A percentile compares a stretch with the other conserved stretches of the same genome.
phyloP scores from a whole-genome alignment of 2,888 invertebrate genomes.

The Linnaemya vulpina region DNA sequence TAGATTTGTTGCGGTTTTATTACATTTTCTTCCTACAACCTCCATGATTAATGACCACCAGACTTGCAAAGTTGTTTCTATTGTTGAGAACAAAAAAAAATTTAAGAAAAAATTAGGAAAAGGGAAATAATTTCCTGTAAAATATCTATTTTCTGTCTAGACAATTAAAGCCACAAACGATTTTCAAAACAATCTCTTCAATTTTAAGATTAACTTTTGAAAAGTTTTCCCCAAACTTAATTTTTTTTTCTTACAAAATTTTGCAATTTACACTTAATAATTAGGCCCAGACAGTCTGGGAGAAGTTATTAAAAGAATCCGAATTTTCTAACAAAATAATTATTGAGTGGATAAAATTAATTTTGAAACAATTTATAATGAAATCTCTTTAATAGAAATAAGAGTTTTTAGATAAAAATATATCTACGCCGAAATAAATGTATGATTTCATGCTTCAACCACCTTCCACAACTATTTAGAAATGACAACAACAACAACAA shows the following conservation, averaged over 20 bases:
- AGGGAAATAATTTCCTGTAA: conserved; percentile 1
- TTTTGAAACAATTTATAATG: no score
- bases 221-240: no score
- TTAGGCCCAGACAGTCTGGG: no score
- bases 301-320: no score
- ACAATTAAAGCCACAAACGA: conserved; percentile 11
- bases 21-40: conserved; percentile 30
- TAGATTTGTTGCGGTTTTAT: conserved; percentile 53
- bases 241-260: no score
- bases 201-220: no score
- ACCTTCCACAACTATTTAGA: conserved; percentile 8
- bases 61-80: conserved; percentile 7
- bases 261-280: no score
- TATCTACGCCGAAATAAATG: background rate
- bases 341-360: no score
- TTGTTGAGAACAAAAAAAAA: background rate
- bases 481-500: conserved; percentile 22
- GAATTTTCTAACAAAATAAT: no score
- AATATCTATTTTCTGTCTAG: conserved; percentile 33
- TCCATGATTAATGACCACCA: conserved; percentile 59
- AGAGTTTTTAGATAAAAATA: no score
- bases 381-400: background rate
- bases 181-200: background rate
- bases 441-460: background rate
- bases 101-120: background rate